Evolutionary conservation across 1,140 invertebrate species (phyloP), one percentile per base, ranked within the genome.

Genomic region (Colletes latitarsis): DNA sequence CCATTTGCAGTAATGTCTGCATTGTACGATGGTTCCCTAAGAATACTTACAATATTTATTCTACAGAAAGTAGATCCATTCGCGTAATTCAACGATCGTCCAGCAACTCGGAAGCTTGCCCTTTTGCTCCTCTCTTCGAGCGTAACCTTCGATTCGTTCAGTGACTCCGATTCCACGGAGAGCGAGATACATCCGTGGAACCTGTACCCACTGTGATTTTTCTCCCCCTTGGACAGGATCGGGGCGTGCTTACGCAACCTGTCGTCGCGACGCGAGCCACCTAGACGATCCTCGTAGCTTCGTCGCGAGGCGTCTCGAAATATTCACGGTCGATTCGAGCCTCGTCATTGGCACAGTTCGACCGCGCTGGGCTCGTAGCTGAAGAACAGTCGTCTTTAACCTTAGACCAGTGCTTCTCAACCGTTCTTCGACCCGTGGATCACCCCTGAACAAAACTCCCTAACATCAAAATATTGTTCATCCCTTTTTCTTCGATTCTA

Each of bases 91-190:
- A 39, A 53, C 19, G 41, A 64, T 64, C 72, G 53, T 57, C 30
- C 58, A 21, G 63, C 52, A 55, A 79, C 69, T 79, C 77, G 77
- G 77, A 73, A 73, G 70, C 60, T 21, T 9, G 55, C 5, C 43
- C 52, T 41, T 15, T 63, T 43, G 77, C 49, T 63, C 49, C 39
- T 41, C 30, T 58, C 14, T 30, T 39, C 19, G 19, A 64, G 77
- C 15, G 60, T 73, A 79, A 70, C 77, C 77, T 79, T 79, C 77
- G 77, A 79, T 73, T 73, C 77, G 77, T 79, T 79, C 77, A 79
- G 39, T 79, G 77, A 79, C 77, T 79, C 77, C 77, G 74, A 69
- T 68, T 68, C 74, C 74, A 69, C 2, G 53, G 41, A 41, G 64
- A 66, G 12, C 21, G 60, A 64, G 70, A 66, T 30, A 64, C 60